Evolutionary conservation across 2,888 invertebrate species (phyloP), one percentile per base, ranked within the genome.

Genomic region (Megamerina dolium): DNA sequence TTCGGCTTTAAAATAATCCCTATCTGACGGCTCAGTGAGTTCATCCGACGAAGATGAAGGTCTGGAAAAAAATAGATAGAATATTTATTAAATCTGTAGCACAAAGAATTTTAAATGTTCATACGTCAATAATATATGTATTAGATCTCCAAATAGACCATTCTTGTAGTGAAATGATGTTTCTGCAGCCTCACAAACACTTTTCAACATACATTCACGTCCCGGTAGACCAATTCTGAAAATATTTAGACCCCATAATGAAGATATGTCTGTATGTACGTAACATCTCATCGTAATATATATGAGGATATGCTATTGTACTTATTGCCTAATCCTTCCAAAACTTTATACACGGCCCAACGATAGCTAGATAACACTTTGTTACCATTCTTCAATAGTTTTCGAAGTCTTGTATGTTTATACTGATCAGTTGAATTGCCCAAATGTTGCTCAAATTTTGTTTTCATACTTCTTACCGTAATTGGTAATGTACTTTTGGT

Each of bases 101-200:
- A 19, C 23, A 1, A 6, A 13, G 10, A 56, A 75, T 80, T 80
- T n/a, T n/a, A n/a, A n/a, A n/a, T n/a, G n/a, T n/a, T n/a, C n/a
- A n/a, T 73, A 85, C 85, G 84, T 83, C 64, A 88, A 77, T 64
- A 86, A 66, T 56, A 86, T 81, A 71, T 87, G 82, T 53, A 85
- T 74, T 61, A 88, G 74, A 73, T 87, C 83, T 31, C 82, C 85
- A 54, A 85, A 75, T 58, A 88, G 73, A 18, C 87, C 85, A 60
- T 82, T 82, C 57, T 79, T 78, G 59, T 79, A 75, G 55, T 78
- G 78, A 58, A 87, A 80, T 37, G 85, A 79, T 40, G 77, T 76
- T 60, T 81, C 77, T 1, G 86, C 81, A 13, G 81, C 77, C 68
- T 88, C 86, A 62, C 88, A 88, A 61, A 88, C 84, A 55, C 82